Evolutionary conservation across 2,113 vertebrate species (phyloP).

Genomic region (Sorex araneus): DNA sequence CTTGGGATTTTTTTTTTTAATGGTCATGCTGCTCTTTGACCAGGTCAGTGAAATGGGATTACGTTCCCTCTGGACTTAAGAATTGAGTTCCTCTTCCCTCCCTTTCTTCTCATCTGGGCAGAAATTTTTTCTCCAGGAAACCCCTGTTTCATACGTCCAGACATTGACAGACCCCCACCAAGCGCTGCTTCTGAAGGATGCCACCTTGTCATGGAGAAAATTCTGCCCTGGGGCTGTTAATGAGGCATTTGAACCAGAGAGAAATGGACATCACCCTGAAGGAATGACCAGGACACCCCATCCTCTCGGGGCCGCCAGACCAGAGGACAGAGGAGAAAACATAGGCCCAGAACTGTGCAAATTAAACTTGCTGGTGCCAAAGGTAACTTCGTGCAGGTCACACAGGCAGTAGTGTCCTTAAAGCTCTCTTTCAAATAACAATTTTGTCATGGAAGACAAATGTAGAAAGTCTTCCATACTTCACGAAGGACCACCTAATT

Average conservation of each 20-base stretch:
- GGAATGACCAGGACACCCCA: background rate
- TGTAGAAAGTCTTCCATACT: background rate
- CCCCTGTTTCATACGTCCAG: conserved; percentile 44
- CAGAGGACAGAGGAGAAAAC: background rate
- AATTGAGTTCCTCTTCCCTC: background rate
- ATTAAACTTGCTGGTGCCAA: conserved; percentile 50
- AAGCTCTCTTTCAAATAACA: background rate
- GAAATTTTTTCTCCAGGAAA: conserved; percentile 68
- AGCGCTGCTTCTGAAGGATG: conserved; percentile 38
- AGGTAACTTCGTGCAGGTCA: background rate
- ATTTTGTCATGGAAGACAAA: background rate
- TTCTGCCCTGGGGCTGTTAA: background rate
- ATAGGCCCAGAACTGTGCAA: conserved; percentile 32
- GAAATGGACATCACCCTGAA: fast-evolving
- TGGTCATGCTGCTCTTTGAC: background rate
- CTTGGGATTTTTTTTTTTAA: too few relatives aligned
- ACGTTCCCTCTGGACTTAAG: background rate
- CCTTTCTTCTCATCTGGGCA: conserved; percentile 5
- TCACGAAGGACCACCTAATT: background rate
- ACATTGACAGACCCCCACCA: conserved; percentile 28
- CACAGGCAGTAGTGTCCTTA: background rate
- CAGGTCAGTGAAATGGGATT: background rate
- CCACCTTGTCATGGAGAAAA: conserved; percentile 41
- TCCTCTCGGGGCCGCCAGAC: background rate
- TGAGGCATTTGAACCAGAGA: background rate